Evolutionary conservation across 1,140 invertebrate genomes (phyloP).

Genomic region (Frieseomelitta varia): DNA sequence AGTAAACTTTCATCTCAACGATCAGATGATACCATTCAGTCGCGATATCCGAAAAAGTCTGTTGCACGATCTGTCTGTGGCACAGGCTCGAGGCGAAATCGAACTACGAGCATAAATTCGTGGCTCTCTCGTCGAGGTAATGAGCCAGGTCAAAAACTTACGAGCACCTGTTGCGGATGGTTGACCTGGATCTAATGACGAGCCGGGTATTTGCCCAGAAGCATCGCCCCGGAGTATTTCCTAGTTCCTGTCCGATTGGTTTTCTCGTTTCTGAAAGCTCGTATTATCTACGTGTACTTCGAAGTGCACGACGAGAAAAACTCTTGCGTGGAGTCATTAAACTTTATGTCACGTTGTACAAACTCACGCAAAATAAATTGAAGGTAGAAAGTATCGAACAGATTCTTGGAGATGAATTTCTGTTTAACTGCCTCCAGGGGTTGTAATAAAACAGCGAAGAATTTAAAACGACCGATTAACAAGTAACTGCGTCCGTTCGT

Average conservation of each 20-base stretch:
- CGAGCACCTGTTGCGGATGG: slow-evolving; percentile 51
- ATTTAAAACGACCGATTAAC: too few relatives aligned
- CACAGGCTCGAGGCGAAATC: neutral
- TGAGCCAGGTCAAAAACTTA: slow-evolving; percentile 42
- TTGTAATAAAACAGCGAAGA: neutral
- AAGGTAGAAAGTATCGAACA: slow-evolving; percentile 1
- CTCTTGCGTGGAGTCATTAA: neutral
- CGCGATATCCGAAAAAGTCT: neutral
- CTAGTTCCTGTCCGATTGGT: too few relatives aligned
- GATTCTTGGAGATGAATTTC: neutral
- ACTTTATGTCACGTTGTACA: neutral
- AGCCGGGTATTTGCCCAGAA: slow-evolving; percentile 16
- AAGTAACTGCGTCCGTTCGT: too few relatives aligned
- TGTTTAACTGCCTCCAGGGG: too few relatives aligned
- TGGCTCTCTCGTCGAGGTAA: slow-evolving; percentile 16
- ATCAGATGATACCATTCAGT: too few relatives aligned
- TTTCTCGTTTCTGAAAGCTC: neutral
- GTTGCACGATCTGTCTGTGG: too few relatives aligned
- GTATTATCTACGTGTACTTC: too few relatives aligned
- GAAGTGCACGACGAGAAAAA: neutral
- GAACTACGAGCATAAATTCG: slow-evolving; percentile 4
- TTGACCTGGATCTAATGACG: slow-evolving; percentile 60
- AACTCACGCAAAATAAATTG: neutral
- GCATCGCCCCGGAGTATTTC: slow-evolving; percentile 21
- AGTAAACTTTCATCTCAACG: neutral